phyloP scores from a whole-genome alignment of 2,888 invertebrate species.

The Gisinianus flammeolus region DNA sequence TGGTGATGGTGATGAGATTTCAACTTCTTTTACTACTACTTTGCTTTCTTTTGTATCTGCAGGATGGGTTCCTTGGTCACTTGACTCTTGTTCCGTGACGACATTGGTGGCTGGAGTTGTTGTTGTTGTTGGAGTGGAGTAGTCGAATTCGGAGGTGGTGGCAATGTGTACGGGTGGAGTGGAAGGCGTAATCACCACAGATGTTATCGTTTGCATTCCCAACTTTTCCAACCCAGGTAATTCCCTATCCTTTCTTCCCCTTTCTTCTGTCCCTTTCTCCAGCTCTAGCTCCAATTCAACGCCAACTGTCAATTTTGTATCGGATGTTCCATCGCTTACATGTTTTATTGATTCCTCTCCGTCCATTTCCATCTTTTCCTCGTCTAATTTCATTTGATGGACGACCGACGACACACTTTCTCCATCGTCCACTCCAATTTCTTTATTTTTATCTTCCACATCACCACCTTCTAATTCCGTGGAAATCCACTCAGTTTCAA shows the following conservation, averaged over 20 bases:
- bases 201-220: conserved; percentile 33
- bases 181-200: conserved; percentile 52
- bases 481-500: background rate
- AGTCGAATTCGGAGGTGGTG: background rate
- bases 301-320: background rate
- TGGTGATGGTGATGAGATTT: background rate
- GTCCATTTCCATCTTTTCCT: background rate
- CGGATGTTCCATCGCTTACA: background rate
- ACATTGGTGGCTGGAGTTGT: background rate
- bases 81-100: background rate
- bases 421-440: background rate
- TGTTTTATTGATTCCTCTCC: too few relatives aligned
- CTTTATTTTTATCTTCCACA: background rate
- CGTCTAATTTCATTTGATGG: conserved; percentile 6
- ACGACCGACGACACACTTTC: too few relatives aligned
- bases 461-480: background rate
- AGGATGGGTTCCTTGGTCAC: background rate
- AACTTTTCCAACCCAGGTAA: background rate
- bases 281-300: background rate
- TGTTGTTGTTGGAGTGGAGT: background rate
- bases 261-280: background rate
- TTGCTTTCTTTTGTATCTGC: background rate
- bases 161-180: conserved; percentile 47
- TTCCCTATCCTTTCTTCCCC: conserved; percentile 12
- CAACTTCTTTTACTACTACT: background rate